Evolutionary conservation across 1,140 invertebrate genomes (phyloP).

Genomic region (Trypoxylus dichotomus): DNA sequence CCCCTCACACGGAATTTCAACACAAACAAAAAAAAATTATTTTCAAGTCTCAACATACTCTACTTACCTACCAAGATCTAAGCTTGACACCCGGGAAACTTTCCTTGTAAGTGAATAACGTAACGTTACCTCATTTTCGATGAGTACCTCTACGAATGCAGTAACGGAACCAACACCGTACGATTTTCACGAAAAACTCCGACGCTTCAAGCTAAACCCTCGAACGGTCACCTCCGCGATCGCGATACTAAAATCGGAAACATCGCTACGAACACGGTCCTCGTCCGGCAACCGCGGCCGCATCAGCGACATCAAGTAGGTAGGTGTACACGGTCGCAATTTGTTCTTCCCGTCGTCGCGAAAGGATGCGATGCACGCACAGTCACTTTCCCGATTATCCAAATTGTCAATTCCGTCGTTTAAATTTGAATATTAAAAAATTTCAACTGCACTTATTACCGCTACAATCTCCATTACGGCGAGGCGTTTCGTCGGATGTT

Average conservation of each 20-base stretch:
- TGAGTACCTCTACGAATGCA: too few relatives aligned
- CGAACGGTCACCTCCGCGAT: neutral
- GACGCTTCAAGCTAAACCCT: neutral
- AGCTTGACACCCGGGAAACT: too few relatives aligned
- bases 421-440: slow-evolving; percentile 20
- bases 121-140: too few relatives aligned
- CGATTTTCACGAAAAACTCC: neutral
- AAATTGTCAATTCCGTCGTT: slow-evolving; percentile 12
- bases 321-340: neutral
- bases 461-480: neutral
- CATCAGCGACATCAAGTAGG: neutral
- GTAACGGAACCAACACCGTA: too few relatives aligned
- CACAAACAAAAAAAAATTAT: too few relatives aligned
- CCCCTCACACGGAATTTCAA: too few relatives aligned
- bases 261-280: neutral
- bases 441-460: neutral
- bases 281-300: neutral
- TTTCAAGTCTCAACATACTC: too few relatives aligned
- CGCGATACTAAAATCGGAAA: neutral
- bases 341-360: slow-evolving; percentile 1
- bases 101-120: too few relatives aligned
- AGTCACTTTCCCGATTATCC: slow-evolving; percentile 13
- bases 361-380: neutral
- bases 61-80: too few relatives aligned
- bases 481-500: too few relatives aligned